These are phyloP conservation scores for Dasyprocta punctata DNA, from an alignment of 2,113 vertebrate species.

Conservation along the genomic window DNA sequence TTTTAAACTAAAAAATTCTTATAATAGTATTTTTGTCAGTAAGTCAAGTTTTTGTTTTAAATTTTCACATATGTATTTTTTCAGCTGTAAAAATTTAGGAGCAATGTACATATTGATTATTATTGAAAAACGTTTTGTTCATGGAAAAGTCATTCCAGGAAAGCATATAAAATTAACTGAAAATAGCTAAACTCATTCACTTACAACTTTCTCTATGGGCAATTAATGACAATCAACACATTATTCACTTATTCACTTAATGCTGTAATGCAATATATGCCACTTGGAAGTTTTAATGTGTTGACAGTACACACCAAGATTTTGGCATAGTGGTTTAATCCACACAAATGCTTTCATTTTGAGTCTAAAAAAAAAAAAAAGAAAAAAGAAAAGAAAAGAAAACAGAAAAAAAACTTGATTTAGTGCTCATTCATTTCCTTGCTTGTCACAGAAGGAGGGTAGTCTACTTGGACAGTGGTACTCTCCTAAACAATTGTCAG, in stretches of 20 bases:
- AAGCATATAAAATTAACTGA: background rate
- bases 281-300: background rate
- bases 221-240: background rate
- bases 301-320: background rate
- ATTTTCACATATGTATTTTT: background rate
- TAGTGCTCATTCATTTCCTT: background rate
- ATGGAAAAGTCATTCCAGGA: background rate
- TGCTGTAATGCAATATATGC: background rate
- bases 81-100: background rate
- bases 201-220: background rate
- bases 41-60: background rate
- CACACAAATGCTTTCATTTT: background rate
- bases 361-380: background rate
- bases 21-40: background rate
- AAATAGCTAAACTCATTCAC: background rate
- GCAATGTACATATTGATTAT: background rate
- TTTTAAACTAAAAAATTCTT: background rate
- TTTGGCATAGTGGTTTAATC: background rate
- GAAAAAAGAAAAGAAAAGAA: too few relatives aligned
- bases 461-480: background rate
- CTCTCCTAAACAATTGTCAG: too few relatives aligned
- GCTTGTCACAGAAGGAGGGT: background rate
- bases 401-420: too few relatives aligned
- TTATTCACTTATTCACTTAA: background rate
- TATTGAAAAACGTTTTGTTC: constrained; percentile 17